Conservation (phyloP, 2,888 invertebrate species). For the Tipula vernalis region DNA sequence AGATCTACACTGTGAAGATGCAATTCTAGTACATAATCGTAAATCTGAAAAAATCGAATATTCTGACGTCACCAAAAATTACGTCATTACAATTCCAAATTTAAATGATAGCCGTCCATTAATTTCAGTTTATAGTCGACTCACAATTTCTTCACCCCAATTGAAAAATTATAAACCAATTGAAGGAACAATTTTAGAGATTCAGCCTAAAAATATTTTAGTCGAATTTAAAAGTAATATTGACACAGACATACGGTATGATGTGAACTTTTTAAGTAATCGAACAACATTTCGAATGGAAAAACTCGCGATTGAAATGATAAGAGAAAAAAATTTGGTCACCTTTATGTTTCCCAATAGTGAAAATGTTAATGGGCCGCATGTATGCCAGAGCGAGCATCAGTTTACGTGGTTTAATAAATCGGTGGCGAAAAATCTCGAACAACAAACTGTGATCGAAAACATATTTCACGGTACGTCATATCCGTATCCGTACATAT, state of each 20-base stretch:
- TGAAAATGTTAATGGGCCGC: background rate
- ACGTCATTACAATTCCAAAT: background rate
- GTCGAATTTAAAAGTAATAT: background rate
- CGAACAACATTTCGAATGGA: background rate
- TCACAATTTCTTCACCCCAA: background rate
- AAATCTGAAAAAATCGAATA: background rate
- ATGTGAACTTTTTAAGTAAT: background rate
- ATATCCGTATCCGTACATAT: constrained; percentile 58
- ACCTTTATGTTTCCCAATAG: background rate
- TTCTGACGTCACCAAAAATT: background rate
- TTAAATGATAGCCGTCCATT: background rate
- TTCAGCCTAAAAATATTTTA: background rate
- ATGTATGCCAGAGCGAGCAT: background rate
- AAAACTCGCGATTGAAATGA: background rate
- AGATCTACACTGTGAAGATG: background rate
- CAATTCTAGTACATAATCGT: background rate
- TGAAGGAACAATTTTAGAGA: background rate
- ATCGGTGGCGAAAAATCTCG: constrained; percentile 39
- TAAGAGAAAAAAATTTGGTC: background rate
- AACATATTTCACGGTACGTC: constrained; percentile 51
- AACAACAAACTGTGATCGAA: constrained; percentile 51
- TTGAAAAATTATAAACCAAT: background rate
- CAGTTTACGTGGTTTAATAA: constrained; percentile 21
- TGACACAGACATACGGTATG: background rate
- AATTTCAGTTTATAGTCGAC: background rate